Base-by-base conservation (phyloP, 2,113 vertebrate genomes). In the Neotoma lepida region DNA sequence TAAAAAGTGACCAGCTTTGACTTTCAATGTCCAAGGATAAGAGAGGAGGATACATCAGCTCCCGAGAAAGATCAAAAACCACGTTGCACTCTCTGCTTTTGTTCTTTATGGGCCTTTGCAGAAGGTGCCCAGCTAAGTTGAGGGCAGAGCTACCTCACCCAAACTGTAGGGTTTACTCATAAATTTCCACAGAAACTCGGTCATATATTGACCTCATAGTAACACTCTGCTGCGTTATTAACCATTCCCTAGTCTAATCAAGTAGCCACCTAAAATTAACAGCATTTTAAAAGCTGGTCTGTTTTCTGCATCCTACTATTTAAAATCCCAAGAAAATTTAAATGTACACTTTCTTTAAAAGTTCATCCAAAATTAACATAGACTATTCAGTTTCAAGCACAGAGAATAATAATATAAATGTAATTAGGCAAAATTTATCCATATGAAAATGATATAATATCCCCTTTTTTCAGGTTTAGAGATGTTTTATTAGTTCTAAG, bases 281-380 rank as follows among this genome's bases (percentile, higher is more conserved):
- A 49, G 41, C 33, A 93, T 20, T 44, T 54, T 44, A 13, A 92
- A 77, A 86, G 64, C 39, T 64, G 7, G 2, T 91, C 61, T 39
- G 4, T 68, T 64, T 82, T 86, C 44, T 68, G 61, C 26, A 94
- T 63, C 91, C 13, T 84, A 49, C 88, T 89, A 92, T 82, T 86
- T 81, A 93, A 91, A n/a, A 35, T 44, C 20, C 54, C 66, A 95
- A 90, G 39, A 86, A 95, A 96, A 94, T 9, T 74, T 17, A 35
- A 94, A 82, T 39, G 14, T 2, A 54, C 26, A 88, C 33, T 81
- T 88, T n/a, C 63, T 89, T 73, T 77, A 49, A 51, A 88, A 86
- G 2, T 61, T 85, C 86, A 78, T 89, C 35, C 41, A 76, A 90
- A 95, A 88, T 89, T 71, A 91, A 86, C 88, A 41, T 81, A 80